A percentile compares a stretch with the other conserved stretches of the same genome.
Evolutionary conservation across 37 sponge, comb jelly and placozoan genomes (phyloP).

Genomic region (Aplysina aerophoba): DNA sequence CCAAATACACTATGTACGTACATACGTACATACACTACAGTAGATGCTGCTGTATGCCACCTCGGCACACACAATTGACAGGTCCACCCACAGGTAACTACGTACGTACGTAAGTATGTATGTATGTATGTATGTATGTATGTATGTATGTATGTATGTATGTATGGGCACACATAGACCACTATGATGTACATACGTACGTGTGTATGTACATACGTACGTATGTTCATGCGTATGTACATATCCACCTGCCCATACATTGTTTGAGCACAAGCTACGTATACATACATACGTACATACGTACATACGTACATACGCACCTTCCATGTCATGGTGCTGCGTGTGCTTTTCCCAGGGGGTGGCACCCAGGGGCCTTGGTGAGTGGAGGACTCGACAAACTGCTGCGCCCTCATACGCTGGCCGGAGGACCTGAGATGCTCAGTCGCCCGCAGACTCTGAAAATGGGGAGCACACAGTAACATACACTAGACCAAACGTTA

Average conservation of each 20-base stretch:
- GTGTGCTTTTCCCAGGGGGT: conserved; percentile 54
- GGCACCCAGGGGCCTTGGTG: conserved; percentile 72
- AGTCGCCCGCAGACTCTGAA: conserved; percentile 40
- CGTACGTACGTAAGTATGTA: no score
- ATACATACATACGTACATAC: background rate
- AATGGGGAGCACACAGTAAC: no score
- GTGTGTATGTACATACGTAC: no score
- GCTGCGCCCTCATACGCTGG: conserved; percentile 28
- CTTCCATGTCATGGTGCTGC: conserved; percentile 25
- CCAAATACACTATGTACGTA: background rate
- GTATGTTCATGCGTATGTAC: no score
- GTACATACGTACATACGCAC: background rate
- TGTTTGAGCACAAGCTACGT: background rate
- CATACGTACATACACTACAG: background rate
- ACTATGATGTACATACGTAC: no score
- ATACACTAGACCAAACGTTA: no score
- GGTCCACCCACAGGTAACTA: no score
- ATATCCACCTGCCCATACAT: no score
- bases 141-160: no score
- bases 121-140: no score
- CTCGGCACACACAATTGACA: conserved; percentile 14
- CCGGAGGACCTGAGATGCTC: background rate
- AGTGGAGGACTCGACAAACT: conserved; percentile 39
- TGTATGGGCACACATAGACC: no score
- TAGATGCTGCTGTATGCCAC: background rate